Base-by-base conservation (phyloP, 2,113 vertebrate genomes). In the Periophthalmodon schlosseri region DNA sequence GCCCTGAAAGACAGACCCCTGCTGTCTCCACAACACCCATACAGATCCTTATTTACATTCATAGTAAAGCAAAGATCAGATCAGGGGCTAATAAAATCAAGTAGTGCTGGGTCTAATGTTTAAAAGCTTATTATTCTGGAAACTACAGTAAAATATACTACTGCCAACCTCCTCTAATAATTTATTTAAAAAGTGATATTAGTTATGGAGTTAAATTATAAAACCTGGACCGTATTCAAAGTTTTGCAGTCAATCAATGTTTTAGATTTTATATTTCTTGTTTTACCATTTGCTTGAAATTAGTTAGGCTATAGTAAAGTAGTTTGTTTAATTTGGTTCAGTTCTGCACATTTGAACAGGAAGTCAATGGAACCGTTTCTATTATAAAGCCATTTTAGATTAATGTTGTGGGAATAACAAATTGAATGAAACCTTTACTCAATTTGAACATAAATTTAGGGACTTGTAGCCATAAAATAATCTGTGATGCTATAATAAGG, bases 401-500 rank as follows among this genome's bases (percentile, higher is more conserved):
- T 7, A 44, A 44, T 44, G 10, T 44, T 44, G 39, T 10, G 20
- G n/a, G 10, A 54, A 56, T 56, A 56, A 56, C 7, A 8, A 5
- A 21, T n/a, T 10, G 1, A 56, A 56, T 21, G 1, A 8, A 33
- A 63, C 60, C 18, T 34, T 34, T 8, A 34, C 60, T 63, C 6
- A 34, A 15, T 34, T 63, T 18, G 9, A 56, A 56, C n/a, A 20
- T 16, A 20, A 4, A 28, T 60, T 60, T 28, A 36, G 1, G 36
- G 16, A 18, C 16, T 64, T 64, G 16, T 36, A 34, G 16, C 28
- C 0, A 8, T 64, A 18, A 20, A 28, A 15, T 5, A 2, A 33
- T 58, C 34, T 50, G 11, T 61, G 73, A 86, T 80, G 77, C 69
- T 82, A n/a, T 28, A 11, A 3, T 15, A 33, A 12, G 80, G 75